A percentile compares a stretch with the other conserved stretches of the same genome.
These are phyloP conservation scores for Emydocephalus ijimae DNA, from an alignment of 2,113 vertebrate genomes.

Conservation along the genomic window DNA sequence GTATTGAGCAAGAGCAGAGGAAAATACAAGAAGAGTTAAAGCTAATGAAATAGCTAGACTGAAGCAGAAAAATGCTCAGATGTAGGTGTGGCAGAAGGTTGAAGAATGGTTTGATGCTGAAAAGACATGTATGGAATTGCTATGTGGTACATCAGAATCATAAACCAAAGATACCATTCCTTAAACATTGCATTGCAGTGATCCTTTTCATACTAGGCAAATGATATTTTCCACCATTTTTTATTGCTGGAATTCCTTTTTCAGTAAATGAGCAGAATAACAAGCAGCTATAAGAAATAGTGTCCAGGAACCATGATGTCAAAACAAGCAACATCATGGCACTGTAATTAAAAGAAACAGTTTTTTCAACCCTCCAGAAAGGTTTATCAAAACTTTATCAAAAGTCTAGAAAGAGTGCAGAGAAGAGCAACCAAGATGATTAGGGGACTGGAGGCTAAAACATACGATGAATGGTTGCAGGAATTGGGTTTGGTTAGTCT, in stretches of 20 bases:
- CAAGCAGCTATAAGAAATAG: background rate
- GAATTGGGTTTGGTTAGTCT: too few species aligned
- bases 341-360: background rate
- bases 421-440: too few species aligned
- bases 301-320: background rate
- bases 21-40: background rate
- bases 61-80: background rate
- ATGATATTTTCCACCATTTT: background rate
- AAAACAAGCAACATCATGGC: background rate
- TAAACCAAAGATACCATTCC: background rate
- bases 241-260: background rate
- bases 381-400: too few species aligned
- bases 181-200: background rate
- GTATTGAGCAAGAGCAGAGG: background rate
- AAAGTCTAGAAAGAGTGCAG: too few species aligned
- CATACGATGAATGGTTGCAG: too few species aligned
- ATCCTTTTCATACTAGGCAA: background rate
- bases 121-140: background rate
- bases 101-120: background rate
- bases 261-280: background rate
- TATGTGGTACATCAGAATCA: background rate
- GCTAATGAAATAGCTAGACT: background rate
- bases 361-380: background rate
- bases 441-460: too few species aligned
- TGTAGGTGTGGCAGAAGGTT: background rate